phyloP scores from a whole-genome alignment of 2,888 invertebrate species.

The Cecidostiba fungosa region DNA sequence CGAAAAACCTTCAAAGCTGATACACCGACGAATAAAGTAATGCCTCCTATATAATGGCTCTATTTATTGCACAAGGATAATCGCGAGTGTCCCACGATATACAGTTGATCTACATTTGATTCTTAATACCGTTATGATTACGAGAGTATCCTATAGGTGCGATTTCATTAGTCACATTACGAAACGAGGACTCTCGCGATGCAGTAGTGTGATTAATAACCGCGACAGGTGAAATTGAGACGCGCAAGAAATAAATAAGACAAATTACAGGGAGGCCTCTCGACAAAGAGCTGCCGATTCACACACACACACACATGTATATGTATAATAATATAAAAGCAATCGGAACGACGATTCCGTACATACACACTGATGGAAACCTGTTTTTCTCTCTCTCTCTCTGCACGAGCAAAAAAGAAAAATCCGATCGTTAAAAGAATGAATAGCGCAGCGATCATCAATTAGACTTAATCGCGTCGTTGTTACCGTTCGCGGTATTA shows the following conservation, averaged over 20 bases:
- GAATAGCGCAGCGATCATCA: slow-evolving; percentile 8
- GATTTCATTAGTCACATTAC: background rate
- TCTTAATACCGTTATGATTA: background rate
- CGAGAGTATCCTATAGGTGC: background rate
- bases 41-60: background rate
- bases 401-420: background rate
- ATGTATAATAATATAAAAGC: background rate
- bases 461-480: slow-evolving; percentile 46
- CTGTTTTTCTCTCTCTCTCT: slow-evolving; percentile 24
- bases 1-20: background rate
- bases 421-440: background rate
- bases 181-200: background rate
- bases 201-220: slow-evolving; percentile 9
- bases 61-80: too few species aligned
- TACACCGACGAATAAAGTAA: background rate
- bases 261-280: slow-evolving; percentile 19
- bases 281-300: slow-evolving; percentile 42
- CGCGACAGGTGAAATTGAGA: slow-evolving; percentile 30
- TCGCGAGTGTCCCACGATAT: background rate
- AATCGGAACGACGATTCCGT: slow-evolving; percentile 10
- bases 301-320: too few species aligned
- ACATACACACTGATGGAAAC: too few species aligned
- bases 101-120: background rate
- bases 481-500: background rate
- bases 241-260: slow-evolving; percentile 18